These are phyloP conservation scores for Cistogaster globosa DNA, from an alignment of 2,888 invertebrate species.

Conservation along the genomic window DNA sequence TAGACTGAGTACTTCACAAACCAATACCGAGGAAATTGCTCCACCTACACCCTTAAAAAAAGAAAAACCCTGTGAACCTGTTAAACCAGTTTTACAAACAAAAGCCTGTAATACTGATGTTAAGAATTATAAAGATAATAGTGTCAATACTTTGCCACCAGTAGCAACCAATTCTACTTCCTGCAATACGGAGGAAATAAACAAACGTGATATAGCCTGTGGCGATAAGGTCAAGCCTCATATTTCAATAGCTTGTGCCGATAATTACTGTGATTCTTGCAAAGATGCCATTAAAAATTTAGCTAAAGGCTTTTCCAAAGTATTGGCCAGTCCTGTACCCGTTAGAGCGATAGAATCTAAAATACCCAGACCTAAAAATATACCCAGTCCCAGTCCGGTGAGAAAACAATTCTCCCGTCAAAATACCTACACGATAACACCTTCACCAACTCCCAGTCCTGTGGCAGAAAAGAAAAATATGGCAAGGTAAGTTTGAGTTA, in stretches of 20 bases:
- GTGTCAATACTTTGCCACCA: conserved; percentile 75
- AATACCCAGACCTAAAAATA: conserved; percentile 81
- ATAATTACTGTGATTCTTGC: conserved; percentile 86
- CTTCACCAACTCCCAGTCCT: conserved; percentile 78
- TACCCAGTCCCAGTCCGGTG: conserved; percentile 81
- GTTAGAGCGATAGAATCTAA: conserved; percentile 77
- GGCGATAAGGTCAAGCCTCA: conserved; percentile 84
- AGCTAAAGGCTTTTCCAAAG: conserved; percentile 83
- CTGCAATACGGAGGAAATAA: conserved; percentile 81
- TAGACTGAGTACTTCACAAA: conserved; percentile 75
- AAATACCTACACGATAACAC: conserved; percentile 82
- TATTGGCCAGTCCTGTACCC: conserved; percentile 70
- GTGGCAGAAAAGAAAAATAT: conserved; percentile 76
- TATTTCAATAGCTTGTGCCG: conserved; percentile 84
- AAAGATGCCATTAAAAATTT: conserved; percentile 85
- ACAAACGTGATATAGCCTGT: conserved; percentile 84
- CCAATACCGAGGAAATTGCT: conserved; percentile 78
- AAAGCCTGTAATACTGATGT: conserved; percentile 76
- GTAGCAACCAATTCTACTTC: conserved; percentile 75
- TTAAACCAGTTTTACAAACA: conserved; percentile 73
- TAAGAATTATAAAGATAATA: conserved; percentile 72
- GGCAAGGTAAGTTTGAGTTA: conserved; percentile 76
- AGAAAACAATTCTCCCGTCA: conserved; percentile 80
- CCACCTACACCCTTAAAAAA: conserved; percentile 72
- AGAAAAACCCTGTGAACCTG: conserved; percentile 30